Percentiles rank a stretch among this genome's conserved stretches.
Conservation (phyloP, 2,888 invertebrate species). For the Cotesia congregata region DNA sequence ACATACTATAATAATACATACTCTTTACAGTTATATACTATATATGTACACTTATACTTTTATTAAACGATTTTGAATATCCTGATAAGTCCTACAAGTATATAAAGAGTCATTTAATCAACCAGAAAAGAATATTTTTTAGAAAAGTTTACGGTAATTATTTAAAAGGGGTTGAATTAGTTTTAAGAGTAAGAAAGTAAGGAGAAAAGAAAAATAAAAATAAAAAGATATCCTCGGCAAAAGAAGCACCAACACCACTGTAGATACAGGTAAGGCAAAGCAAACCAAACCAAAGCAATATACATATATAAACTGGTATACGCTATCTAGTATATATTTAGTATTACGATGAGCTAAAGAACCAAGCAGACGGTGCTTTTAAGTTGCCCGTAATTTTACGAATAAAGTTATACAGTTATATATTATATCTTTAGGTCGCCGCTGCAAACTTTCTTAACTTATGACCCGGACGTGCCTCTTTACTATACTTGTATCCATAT, state of each 20-base stretch:
- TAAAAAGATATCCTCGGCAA: conserved; percentile 18
- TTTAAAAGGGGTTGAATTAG: conserved; percentile 7
- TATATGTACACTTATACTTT: too few species aligned
- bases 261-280: not conserved
- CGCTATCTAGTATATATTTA: not conserved
- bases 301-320: too few species aligned
- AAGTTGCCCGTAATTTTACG: conserved; percentile 61
- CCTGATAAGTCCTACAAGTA: too few species aligned
- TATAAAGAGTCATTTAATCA: not conserved
- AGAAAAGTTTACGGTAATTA: conserved; percentile 11
- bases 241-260: not conserved
- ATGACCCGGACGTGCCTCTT: conserved; percentile 45
- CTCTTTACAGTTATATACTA: too few species aligned
- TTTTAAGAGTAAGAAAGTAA: conserved; percentile 29
- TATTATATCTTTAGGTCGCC: conserved; percentile 42
- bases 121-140: not conserved
- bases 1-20: too few species aligned
- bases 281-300: too few species aligned
- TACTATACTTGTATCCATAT: conserved; percentile 34
- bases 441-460: conserved; percentile 52
- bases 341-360: conserved; percentile 43
- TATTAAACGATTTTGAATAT: too few species aligned
- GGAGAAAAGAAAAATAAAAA: not conserved
- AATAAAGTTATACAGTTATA: conserved; percentile 56
- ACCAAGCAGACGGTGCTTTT: conserved; percentile 58